Conservation (phyloP, 2,113 vertebrate species). For the Bothrops jararaca region DNA sequence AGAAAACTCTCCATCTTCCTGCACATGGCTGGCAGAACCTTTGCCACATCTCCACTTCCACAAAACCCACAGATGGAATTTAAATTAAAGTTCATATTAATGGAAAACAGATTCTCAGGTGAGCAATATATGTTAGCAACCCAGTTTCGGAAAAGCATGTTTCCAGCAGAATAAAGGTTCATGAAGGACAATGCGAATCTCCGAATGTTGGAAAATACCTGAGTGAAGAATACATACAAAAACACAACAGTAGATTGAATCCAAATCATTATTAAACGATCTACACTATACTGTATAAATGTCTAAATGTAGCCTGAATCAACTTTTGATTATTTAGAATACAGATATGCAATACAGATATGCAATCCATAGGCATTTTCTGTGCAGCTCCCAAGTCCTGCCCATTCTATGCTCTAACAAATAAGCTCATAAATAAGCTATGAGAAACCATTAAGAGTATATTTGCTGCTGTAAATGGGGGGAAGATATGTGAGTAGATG, state of each 20-base stretch:
- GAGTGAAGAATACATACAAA: background rate
- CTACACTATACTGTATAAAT: background rate
- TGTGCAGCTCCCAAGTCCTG: background rate
- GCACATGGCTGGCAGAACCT: slow-evolving; percentile 79
- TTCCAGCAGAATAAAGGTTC: slow-evolving; percentile 83
- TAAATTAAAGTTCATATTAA: slow-evolving; percentile 80
- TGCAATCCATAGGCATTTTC: background rate
- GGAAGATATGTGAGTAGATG: background rate
- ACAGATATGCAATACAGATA: background rate
- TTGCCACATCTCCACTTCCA: slow-evolving; percentile 64
- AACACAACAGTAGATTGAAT: background rate
- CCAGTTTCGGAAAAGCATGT: slow-evolving; percentile 88
- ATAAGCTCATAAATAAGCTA: background rate
- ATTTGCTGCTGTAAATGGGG: background rate
- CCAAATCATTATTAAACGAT: background rate
- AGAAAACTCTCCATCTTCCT: slow-evolving; percentile 85
- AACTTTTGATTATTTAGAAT: background rate
- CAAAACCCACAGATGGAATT: slow-evolving; percentile 53
- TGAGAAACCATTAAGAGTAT: background rate
- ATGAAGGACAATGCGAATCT: slow-evolving; percentile 84
- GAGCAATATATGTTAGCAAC: slow-evolving; percentile 74
- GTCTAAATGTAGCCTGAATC: background rate
- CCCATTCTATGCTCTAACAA: background rate
- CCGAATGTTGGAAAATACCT: slow-evolving; percentile 87
- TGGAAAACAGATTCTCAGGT: slow-evolving; percentile 33